phyloP scores from a whole-genome alignment of 1,140 invertebrate species.

The Antheraea pernyi region DNA sequence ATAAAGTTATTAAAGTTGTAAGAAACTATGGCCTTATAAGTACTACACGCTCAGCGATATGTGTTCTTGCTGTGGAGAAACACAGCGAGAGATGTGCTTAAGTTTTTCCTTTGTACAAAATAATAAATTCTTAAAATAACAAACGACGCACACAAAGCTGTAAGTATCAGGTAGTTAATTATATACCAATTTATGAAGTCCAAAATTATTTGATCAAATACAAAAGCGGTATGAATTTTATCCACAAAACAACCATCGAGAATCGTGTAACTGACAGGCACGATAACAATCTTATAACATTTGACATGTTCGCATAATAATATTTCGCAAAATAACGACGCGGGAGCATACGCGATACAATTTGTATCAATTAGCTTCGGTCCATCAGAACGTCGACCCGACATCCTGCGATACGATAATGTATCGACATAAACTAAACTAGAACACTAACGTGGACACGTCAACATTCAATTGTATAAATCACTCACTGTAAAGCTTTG shows the following conservation, averaged over 20 bases:
- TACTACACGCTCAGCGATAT: too few species aligned
- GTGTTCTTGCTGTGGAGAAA: too few species aligned
- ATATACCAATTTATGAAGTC: background rate
- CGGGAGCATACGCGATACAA: conserved; percentile 31
- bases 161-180: background rate
- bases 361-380: conserved; percentile 61
- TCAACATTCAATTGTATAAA: conserved; percentile 3
- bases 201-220: background rate
- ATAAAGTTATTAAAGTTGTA: too few species aligned
- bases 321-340: background rate
- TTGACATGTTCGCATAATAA: conserved; percentile 2
- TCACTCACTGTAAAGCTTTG: conserved; percentile 1
- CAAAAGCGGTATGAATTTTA: background rate
- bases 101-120: too few species aligned
- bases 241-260: background rate
- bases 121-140: too few species aligned
- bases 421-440: conserved; percentile 25
- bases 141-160: too few species aligned
- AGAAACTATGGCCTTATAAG: too few species aligned
- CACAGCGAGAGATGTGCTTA: too few species aligned
- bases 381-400: conserved; percentile 61
- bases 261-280: background rate
- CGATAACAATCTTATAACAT: background rate
- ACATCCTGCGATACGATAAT: conserved; percentile 59
- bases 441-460: conserved; percentile 18